Conservation (phyloP, 92 coral and sea anemone species). For the Zoanthus solanderi region DNA sequence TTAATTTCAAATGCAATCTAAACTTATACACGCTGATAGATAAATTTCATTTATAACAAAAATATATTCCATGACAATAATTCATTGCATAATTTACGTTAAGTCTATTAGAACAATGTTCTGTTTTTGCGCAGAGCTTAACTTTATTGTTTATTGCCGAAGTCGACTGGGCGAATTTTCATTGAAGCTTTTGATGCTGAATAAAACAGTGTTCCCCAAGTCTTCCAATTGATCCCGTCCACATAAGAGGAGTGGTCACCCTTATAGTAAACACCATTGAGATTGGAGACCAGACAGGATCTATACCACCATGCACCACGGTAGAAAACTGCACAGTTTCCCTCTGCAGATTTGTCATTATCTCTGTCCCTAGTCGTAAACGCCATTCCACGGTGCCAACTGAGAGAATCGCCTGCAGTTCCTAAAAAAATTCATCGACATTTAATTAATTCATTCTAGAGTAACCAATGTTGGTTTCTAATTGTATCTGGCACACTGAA, state of each 20-base stretch:
- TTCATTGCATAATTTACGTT: no score
- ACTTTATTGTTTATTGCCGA: not conserved
- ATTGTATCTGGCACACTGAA: no score
- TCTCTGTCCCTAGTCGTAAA: constrained; percentile 66
- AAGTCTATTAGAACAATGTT: no score
- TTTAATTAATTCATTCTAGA: not conserved
- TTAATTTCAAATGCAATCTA: no score
- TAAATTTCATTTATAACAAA: no score
- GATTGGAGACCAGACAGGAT: constrained; percentile 58
- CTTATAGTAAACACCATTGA: constrained; percentile 63
- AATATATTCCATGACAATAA: no score
- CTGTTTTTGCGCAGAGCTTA: not conserved
- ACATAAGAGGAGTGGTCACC: constrained; percentile 65
- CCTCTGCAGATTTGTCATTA: constrained; percentile 56
- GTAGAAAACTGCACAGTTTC: constrained; percentile 66
- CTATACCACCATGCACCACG: constrained; percentile 72
- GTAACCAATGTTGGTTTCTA: no score
- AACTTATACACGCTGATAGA: no score
- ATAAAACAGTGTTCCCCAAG: constrained; percentile 63
- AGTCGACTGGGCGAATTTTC: constrained; percentile 59
- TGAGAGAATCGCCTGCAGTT: constrained; percentile 63
- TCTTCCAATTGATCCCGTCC: constrained; percentile 73
- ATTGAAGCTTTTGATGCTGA: constrained; percentile 61
- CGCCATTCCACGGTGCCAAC: constrained; percentile 67
- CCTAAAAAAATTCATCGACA: constrained; percentile 29